Evolutionary conservation across 2,888 invertebrate species (phyloP), one percentile per base, ranked within the genome.

Genomic region (Toxonevra muliebris): DNA sequence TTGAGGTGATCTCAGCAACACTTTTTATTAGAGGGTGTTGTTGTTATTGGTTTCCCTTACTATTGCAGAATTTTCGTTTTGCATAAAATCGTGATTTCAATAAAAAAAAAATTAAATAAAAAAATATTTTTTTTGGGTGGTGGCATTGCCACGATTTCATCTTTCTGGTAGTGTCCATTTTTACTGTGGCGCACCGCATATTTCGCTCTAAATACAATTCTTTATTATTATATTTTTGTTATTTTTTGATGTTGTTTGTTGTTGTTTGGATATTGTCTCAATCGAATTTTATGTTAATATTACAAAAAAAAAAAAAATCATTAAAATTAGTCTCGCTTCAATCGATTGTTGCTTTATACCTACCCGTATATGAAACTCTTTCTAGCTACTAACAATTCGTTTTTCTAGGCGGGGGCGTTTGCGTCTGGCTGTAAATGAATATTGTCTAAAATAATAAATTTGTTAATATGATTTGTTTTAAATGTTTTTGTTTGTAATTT

Each of bases 1-100:
- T 30, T 30, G 30, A 7, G 30, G 30, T 30, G 30, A 30, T 30
- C 30, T 30, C 30, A 30, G 30, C 30, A 30, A 30, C 30, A 30
- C 30, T 30, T 30, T 30, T 30, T 30, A 30, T 30, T 30, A 7
- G 10, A 10, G 48, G n/a, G 10, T 8, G 48, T 57, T 61, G 41
- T 53, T 59, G 57, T 52, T 65, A 1, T 45, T 41, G 43, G 30
- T 30, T 30, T 30, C 30, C 7, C 30, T 30, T 7, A 48, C 48
- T 13, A 48, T 48, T 48, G 48, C 19, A 71, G 69, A 74, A 73
- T 74, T 77, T 30, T 30, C 30, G 30, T 7, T 30, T 73, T 73
- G 75, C 74, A 75, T 75, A 76, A 77, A 74, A 69, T 77, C 77
- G 77, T 77, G 77, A 77, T 77, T 73, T 58, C 69, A 57, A 66